Evolutionary conservation across 2,888 invertebrate species (phyloP), one percentile per base, ranked within the genome.

Genomic region (Hydrotaea diabolus): DNA sequence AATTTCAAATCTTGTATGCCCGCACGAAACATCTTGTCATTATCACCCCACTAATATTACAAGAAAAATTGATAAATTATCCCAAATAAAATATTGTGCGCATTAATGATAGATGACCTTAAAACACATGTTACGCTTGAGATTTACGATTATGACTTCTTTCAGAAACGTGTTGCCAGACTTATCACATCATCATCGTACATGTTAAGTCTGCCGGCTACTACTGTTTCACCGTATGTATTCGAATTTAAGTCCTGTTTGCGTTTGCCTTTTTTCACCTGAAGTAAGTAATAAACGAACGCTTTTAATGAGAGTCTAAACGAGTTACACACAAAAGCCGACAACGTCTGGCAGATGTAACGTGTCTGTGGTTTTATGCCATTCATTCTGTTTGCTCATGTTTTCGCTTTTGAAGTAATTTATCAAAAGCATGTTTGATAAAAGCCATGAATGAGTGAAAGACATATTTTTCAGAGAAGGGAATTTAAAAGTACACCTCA

Each of bases 71-170:
- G 59, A 59, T 23, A 13, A 59, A 59, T 59, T 59, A 59, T 3
- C 57, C 13, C 9, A n/a, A 0, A 57, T 13, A 57, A 36, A 36
- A 36, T 36, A 8, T 36, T 23, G 23, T 13, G 26, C 1, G 59
- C 15, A 8, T 26, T 21, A 8, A 26, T 55, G 26, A 59, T 23
- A 23, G 26, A 59, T 23, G 59, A 59, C 59, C 59, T 59, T 59
- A 15, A n/a, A 59, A 26, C 26, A 59, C 2, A 26, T 26, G 26
- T 49, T 49, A 15, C 26, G 21, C 21, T 1, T 26, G 59, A 59
- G 26, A 59, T 26, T 59, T 59, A 55, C 21, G 55, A 55, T 55
- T 55, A 21, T 26, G 59, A 59, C 59, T 59, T 59, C 59, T 59
- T 59, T 59, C 26, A 26, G 23, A 1, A 59, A 15, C 15, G 13